These are phyloP conservation scores for Holothuria scabra DNA, from an alignment of 53 echinoderm and acorn worm genomes.

Conservation along the genomic window DNA sequence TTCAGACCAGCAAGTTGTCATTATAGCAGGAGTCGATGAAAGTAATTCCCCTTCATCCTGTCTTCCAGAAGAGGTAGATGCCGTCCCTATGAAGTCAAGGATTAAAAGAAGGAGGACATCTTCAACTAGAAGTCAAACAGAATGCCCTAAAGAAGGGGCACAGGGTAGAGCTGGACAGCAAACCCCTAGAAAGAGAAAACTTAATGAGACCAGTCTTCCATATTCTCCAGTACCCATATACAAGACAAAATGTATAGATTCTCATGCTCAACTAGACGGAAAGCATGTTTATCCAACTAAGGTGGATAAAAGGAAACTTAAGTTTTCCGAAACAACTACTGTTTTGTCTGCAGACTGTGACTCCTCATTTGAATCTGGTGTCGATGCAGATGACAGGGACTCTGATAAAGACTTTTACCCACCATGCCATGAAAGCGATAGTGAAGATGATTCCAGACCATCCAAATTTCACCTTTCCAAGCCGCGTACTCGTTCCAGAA, in stretches of 20 bases:
- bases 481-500: conserved; percentile 5
- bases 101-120: neutral
- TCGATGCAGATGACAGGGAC: conserved; percentile 11
- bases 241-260: conserved; percentile 8
- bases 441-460: conserved; percentile 17
- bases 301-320: neutral
- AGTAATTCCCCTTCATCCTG: neutral
- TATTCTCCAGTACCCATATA: conserved; percentile 28
- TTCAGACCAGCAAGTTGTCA: conserved; percentile 15
- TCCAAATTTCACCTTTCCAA: neutral
- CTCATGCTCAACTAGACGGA: neutral
- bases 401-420: conserved; percentile 22
- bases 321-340: neutral
- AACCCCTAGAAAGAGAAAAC: conserved; percentile 7
- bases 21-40: neutral
- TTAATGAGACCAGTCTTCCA: neutral
- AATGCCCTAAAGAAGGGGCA: neutral
- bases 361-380: conserved; percentile 9
- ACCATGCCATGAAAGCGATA: neutral
- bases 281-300: neutral
- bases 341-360: conserved; percentile 1
- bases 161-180: conserved; percentile 3
- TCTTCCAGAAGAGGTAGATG: neutral
- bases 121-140: too few species aligned
- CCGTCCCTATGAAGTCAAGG: neutral